Base-by-base conservation (phyloP, 2,888 invertebrate genomes). In the Podotricha telesiphe region DNA sequence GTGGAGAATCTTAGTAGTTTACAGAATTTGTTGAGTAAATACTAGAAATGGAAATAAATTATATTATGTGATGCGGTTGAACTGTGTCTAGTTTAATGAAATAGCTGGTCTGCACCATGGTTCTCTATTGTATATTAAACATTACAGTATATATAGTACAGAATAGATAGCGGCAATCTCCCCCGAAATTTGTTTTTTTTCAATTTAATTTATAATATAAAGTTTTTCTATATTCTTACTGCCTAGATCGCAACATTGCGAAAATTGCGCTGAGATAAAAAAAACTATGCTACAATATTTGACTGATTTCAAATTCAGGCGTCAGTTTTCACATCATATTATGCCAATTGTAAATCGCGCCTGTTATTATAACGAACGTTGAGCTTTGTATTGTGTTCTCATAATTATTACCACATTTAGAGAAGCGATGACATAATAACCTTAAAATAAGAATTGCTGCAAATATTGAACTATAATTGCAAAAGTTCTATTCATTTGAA, bases 361-460 rank as follows among this genome's bases (percentile, higher is more conserved):
- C 40, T 66, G 19, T 50, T 19, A 48, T 19, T 59, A 17, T 28
- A 59, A 59, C 42, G 42, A 66, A 34, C 42, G 17, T 0, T 17
- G 20, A 28, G 40, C 53, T 55, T 55, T 34, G 42, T 55, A 17
- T 55, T n/a, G 45, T 28, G 22, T 50, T 59, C 50, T 65, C 58
- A 66, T 66, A 17, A 66, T 59, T 66, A 66, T 66, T 66, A 42
- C 59, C 40, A 50, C 42, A 17, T 51, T 48, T 48, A 55, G 37
- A 34, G 22, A 50, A 17, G 19, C 22, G 66, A 66, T 66, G 59
- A 66, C 58, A 50, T 66, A 59, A 66, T 59, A 58, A 51, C 19
- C 50, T 34, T 19, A 51, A 65, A 59, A 40, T 66, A 28, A 50
- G 42, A 58, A 42, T 42, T 59, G 42, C 22, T 59, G 42, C 22